These are phyloP conservation scores for Caenorhabditis zanzibari DNA, from an alignment of 2,888 invertebrate species.

Conservation along the genomic window DNA sequence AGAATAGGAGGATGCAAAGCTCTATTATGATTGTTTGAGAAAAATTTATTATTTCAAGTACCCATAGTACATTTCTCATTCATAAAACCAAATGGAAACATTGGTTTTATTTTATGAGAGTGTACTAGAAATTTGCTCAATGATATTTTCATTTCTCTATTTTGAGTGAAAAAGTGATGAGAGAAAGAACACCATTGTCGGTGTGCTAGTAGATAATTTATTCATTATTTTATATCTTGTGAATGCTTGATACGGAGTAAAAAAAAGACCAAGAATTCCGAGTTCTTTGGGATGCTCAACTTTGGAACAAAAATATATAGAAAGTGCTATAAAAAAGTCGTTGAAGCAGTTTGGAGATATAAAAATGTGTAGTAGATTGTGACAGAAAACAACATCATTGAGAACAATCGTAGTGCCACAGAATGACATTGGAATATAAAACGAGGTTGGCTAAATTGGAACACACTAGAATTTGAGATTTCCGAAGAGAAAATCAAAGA, in stretches of 20 bases:
- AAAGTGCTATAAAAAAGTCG: slow-evolving; percentile 41
- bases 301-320: slow-evolving; percentile 20
- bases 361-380: slow-evolving; percentile 28
- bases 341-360: slow-evolving; percentile 7
- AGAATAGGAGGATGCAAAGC: not conserved
- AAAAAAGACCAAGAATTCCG: not conserved
- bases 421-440: not conserved
- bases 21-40: slow-evolving; percentile 23
- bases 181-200: slow-evolving; percentile 54
- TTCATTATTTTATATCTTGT: slow-evolving; percentile 55
- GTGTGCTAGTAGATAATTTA: slow-evolving; percentile 49
- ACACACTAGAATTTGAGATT: slow-evolving; percentile 10
- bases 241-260: slow-evolving; percentile 22
- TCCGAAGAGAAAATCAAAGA: not conserved
- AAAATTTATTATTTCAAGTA: slow-evolving; percentile 54
- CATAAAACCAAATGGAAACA: slow-evolving; percentile 27
- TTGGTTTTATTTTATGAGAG: not conserved
- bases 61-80: slow-evolving; percentile 24
- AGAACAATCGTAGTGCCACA: slow-evolving; percentile 1
- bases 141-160: slow-evolving; percentile 1
- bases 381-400: slow-evolving; percentile 35
- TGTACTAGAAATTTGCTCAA: slow-evolving; percentile 10
- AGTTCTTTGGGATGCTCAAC: slow-evolving; percentile 16
- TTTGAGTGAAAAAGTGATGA: slow-evolving; percentile 17
- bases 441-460: not conserved